A percentile compares a stretch with the other conserved stretches of the same genome.
Conservation (phyloP, 1,140 invertebrate species). For the Dendroctonus ponderosae region DNA sequence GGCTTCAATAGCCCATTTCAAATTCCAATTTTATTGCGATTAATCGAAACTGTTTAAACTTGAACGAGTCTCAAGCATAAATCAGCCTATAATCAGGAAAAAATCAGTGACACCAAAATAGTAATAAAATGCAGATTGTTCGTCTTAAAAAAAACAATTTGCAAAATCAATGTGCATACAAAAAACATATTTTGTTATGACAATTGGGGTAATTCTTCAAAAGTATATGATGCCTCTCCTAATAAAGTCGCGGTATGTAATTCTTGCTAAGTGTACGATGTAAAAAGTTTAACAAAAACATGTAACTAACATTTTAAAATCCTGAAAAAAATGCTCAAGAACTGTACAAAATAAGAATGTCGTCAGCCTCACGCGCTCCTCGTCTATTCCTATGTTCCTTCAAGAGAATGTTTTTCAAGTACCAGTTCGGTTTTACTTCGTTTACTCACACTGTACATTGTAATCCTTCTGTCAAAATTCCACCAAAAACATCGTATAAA, state of each 20-base stretch:
- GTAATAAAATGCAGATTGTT: too few relatives aligned
- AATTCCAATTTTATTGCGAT: too few relatives aligned
- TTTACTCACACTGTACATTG: conserved; percentile 20
- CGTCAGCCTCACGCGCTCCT: neutral
- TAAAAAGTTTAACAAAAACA: neutral
- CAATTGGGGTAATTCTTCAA: conserved; percentile 2
- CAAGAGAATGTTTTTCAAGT: conserved; percentile 35
- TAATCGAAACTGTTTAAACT: too few relatives aligned
- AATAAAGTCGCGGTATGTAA: neutral
- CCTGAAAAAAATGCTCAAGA: conserved; percentile 30
- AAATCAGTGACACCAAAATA: too few relatives aligned
- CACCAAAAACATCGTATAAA: conserved; percentile 12
- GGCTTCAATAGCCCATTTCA: too few relatives aligned
- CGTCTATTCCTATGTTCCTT: neutral
- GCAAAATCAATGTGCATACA: too few relatives aligned
- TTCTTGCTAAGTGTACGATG: neutral
- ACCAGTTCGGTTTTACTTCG: conserved; percentile 23
- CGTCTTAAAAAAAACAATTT: too few relatives aligned
- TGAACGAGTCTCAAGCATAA: too few relatives aligned
- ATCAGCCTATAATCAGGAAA: too few relatives aligned
- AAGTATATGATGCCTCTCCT: neutral
- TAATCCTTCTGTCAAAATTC: conserved; percentile 27
- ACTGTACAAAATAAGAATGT: conserved; percentile 22
- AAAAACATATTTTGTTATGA: neutral
- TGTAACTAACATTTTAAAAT: conserved; percentile 17